Evolutionary conservation across 2,888 invertebrate species (phyloP).

Genomic region (Hipparchia sbordonii): DNA sequence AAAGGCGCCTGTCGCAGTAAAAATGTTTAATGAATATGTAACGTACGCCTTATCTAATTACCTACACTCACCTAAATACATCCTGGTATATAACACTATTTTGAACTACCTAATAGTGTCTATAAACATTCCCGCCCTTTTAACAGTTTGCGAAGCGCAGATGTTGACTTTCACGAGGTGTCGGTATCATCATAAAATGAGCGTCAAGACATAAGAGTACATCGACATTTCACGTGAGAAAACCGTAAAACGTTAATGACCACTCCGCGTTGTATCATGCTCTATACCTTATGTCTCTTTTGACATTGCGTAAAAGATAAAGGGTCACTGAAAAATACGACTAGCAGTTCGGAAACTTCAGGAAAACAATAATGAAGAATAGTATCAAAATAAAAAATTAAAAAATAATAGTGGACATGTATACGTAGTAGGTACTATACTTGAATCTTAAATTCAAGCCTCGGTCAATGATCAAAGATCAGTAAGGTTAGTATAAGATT

Average conservation of each 20-base stretch:
- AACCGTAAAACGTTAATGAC: conserved; percentile 25
- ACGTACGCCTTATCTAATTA: no score
- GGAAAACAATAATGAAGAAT: no score
- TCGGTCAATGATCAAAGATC: no score
- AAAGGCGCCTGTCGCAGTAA: no score
- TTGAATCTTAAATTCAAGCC: no score
- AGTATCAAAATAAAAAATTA: no score
- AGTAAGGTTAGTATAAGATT: no score
- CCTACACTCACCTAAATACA: no score
- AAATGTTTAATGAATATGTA: no score
- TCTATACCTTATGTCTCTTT: neutral
- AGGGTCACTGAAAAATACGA: neutral
- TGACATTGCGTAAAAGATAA: conserved; percentile 1
- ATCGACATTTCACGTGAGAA: conserved; percentile 22
- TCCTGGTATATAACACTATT: conserved; percentile 5
- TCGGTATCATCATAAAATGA: conserved; percentile 25
- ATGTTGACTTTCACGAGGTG: conserved; percentile 23
- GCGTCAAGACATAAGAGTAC: conserved; percentile 14
- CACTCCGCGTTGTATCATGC: conserved; percentile 6
- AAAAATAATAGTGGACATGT: no score
- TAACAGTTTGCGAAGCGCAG: conserved; percentile 18
- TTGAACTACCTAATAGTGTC: conserved; percentile 12
- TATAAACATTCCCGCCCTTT: conserved; percentile 18
- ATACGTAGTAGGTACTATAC: no score
- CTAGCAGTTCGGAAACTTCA: neutral